Percentiles rank a stretch among this genome's conserved stretches.
phyloP scores from a whole-genome alignment of 2,797 vertebrate species.

The Falco concolor region DNA sequence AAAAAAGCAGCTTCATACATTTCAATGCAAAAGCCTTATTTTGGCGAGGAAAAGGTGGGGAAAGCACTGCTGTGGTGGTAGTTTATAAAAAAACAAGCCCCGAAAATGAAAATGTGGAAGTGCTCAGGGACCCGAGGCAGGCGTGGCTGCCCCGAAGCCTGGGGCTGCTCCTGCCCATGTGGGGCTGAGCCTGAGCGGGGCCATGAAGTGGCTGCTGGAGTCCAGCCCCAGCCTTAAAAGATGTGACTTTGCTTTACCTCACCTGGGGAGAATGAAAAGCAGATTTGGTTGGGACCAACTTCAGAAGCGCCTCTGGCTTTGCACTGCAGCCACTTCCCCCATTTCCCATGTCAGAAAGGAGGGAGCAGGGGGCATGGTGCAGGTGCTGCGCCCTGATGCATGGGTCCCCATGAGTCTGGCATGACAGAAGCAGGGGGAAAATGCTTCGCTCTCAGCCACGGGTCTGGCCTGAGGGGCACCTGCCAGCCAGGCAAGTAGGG shows the following conservation, averaged over 20 bases:
- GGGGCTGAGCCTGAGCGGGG: neutral
- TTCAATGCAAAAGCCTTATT: neutral
- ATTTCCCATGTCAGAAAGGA: neutral
- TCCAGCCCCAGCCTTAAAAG: neutral
- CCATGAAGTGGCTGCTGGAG: neutral
- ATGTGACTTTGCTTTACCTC: fast-evolving
- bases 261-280: neutral
- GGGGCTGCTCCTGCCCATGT: neutral
- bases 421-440: neutral
- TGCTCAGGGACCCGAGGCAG: neutral
- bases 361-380: neutral
- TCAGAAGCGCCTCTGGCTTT: neutral
- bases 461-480: fast-evolving
- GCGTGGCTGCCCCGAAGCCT: neutral
- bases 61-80: neutral
- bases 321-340: fast-evolving
- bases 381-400: fast-evolving
- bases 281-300: fast-evolving
- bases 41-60: neutral
- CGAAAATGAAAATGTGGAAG: neutral
- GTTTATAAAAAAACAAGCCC: neutral
- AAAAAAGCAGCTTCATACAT: neutral
- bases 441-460: fast-evolving
- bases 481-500: neutral
- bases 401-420: neutral